Evolutionary conservation across 2,113 vertebrate genomes (phyloP).

Genomic region (Rhizomys pruinosus): DNA sequence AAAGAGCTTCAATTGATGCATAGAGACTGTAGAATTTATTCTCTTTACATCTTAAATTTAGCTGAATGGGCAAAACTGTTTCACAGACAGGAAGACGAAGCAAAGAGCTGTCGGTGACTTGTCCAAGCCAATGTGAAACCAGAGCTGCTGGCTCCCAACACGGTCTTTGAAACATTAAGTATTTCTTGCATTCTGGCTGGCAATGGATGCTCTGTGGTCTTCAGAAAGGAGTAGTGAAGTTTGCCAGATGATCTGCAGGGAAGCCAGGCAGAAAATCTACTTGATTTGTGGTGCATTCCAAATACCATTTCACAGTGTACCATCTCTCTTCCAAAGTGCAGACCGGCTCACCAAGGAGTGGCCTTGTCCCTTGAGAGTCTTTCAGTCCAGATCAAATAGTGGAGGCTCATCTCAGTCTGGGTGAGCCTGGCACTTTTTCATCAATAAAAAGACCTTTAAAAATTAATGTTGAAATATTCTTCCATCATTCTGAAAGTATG

Average conservation of each 20-base stretch:
- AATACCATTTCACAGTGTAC: background rate
- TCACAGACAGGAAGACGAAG: constrained; percentile 34
- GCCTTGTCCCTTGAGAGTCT: background rate
- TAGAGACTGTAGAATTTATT: background rate
- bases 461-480: constrained; percentile 71
- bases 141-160: background rate
- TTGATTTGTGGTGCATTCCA: background rate
- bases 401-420: constrained; percentile 13
- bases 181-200: background rate
- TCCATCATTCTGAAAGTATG: constrained; percentile 78
- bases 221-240: background rate
- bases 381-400: background rate
- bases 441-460: constrained; percentile 65
- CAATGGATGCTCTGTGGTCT: background rate
- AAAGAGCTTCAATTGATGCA: constrained; percentile 7
- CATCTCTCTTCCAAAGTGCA: background rate
- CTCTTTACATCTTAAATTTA: background rate
- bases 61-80: background rate
- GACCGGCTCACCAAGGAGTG: background rate
- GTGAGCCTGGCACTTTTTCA: constrained; percentile 54
- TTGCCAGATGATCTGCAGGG: background rate
- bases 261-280: background rate
- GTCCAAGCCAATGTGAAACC: constrained; percentile 14
- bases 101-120: background rate
- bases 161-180: background rate